Conservation (phyloP, 2,888 invertebrate species). For the Villa cingulata region DNA sequence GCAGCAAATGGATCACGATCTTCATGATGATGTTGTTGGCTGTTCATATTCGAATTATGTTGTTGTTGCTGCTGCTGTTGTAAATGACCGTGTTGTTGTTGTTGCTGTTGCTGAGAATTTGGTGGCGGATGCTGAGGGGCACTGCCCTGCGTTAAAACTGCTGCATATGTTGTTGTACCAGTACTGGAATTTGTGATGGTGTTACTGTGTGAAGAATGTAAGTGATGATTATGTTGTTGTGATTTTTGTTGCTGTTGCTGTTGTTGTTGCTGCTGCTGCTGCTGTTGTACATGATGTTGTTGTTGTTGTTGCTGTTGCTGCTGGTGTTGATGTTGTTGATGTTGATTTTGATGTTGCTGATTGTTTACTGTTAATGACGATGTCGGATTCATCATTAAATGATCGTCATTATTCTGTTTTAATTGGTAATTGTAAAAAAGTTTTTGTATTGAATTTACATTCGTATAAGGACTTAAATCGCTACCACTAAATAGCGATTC, state of each 20-base stretch:
- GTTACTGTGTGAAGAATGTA: background rate
- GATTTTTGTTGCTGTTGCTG: slow-evolving; percentile 15
- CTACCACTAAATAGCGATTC: slow-evolving; percentile 10
- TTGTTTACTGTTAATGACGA: slow-evolving; percentile 8
- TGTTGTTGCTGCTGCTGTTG: slow-evolving; percentile 13
- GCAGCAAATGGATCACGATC: slow-evolving; percentile 39
- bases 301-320: slow-evolving; percentile 14
- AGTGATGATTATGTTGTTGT: slow-evolving; percentile 8
- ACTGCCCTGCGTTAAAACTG: slow-evolving; percentile 34
- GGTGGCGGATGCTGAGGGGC: slow-evolving; percentile 1
- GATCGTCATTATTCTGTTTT: slow-evolving; percentile 7
- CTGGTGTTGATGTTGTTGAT: slow-evolving; percentile 14
- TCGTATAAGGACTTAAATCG: slow-evolving; percentile 10
- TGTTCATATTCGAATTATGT: background rate
- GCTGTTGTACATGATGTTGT: slow-evolving; percentile 5
- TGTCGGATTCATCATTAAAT: slow-evolving; percentile 3
- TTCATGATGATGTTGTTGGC: slow-evolving; percentile 17
- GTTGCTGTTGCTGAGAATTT: slow-evolving; percentile 9
- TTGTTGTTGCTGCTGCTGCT: slow-evolving; percentile 15
- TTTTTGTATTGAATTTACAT: slow-evolving; percentile 13
- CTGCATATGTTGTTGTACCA: slow-evolving; percentile 34
- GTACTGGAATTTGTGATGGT: slow-evolving; percentile 4
- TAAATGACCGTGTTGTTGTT: slow-evolving; percentile 7
- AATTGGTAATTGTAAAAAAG: slow-evolving; percentile 12
- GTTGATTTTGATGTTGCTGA: too few relatives aligned